A percentile compares a stretch with the other conserved stretches of the same genome.
These are phyloP conservation scores for Lordiphosa stackelbergi DNA, from an alignment of 1,140 invertebrate genomes.

Conservation along the genomic window DNA sequence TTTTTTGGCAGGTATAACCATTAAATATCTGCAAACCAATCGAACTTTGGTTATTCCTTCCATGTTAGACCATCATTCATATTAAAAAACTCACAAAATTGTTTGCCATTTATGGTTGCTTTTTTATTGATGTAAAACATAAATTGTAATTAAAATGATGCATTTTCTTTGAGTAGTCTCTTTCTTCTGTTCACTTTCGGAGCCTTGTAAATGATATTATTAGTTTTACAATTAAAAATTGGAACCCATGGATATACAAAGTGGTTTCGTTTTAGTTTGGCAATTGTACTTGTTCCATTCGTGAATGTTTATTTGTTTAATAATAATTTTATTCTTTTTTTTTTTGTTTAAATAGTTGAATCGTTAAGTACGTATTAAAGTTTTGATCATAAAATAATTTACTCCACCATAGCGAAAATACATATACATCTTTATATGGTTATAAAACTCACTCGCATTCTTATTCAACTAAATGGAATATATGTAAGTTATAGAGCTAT, in stretches of 20 bases:
- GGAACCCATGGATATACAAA: slow-evolving; percentile 27
- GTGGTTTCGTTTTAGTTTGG: slow-evolving; percentile 46
- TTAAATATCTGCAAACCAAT: too few relatives aligned
- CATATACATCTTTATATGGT: background rate
- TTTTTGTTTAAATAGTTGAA: slow-evolving; percentile 20
- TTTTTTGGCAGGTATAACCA: too few relatives aligned
- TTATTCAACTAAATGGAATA: slow-evolving; percentile 45
- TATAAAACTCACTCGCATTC: slow-evolving; percentile 42
- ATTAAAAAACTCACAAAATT: background rate
- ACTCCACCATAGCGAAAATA: too few relatives aligned
- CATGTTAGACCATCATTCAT: too few relatives aligned
- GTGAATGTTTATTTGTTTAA: slow-evolving; percentile 8
- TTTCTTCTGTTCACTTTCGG: slow-evolving; percentile 16
- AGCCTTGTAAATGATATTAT: slow-evolving; percentile 42
- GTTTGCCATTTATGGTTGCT: slow-evolving; percentile 12
- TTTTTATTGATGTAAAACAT: slow-evolving; percentile 38
- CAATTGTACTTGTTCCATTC: slow-evolving; percentile 39
- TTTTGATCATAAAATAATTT: slow-evolving; percentile 1
- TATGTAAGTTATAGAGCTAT: slow-evolving; percentile 23
- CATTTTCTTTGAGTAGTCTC: slow-evolving; percentile 24
- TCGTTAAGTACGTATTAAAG: slow-evolving; percentile 35
- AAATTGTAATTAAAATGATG: slow-evolving; percentile 13
- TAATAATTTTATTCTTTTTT: background rate
- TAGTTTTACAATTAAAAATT: slow-evolving; percentile 26
- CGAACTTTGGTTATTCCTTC: too few relatives aligned